A percentile compares a stretch with the other conserved stretches of the same genome.
Evolutionary conservation across 1,140 invertebrate species (phyloP).

Genomic region (Micrasema longulum): DNA sequence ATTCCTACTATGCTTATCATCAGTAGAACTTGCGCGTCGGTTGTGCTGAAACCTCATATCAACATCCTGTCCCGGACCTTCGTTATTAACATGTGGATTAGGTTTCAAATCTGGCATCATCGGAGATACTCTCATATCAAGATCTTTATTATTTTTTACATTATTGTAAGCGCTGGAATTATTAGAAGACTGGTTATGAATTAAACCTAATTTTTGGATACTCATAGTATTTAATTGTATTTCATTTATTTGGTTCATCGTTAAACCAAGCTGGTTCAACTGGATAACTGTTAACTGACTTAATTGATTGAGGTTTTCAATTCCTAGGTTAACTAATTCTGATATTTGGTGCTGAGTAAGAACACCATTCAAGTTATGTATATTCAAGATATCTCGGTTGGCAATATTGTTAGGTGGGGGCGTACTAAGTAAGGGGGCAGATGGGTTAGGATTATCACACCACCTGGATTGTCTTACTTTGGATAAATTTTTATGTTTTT

Average conservation of each 20-base stretch:
- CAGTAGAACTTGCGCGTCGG: conserved; percentile 42
- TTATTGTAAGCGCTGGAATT: conserved; percentile 41
- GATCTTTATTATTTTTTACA: conserved; percentile 58
- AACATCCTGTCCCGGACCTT: conserved; percentile 64
- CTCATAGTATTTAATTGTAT: conserved; percentile 71
- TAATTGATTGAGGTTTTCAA: conserved; percentile 71
- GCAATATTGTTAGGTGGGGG: conserved; percentile 53
- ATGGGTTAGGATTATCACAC: conserved; percentile 64
- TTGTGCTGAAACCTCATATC: conserved; percentile 68
- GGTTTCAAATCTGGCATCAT: conserved; percentile 56
- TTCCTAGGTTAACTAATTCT: conserved; percentile 69
- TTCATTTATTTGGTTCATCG: conserved; percentile 70
- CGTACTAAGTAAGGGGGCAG: conserved; percentile 25
- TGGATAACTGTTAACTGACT: conserved; percentile 70
- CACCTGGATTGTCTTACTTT: conserved; percentile 73
- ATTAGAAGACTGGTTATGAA: conserved; percentile 56
- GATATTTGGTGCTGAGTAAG: conserved; percentile 69
- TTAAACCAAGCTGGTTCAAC: conserved; percentile 70
- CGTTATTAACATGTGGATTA: conserved; percentile 36
- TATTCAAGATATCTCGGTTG: conserved; percentile 63
- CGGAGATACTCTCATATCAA: conserved; percentile 65
- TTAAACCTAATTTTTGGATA: conserved; percentile 68
- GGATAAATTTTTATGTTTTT: conserved; percentile 63
- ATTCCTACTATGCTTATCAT: conserved; percentile 55
- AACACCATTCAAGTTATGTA: conserved; percentile 70